Evolutionary conservation across 1,140 invertebrate species (phyloP).

Genomic region (Cherax quadricarinatus): DNA sequence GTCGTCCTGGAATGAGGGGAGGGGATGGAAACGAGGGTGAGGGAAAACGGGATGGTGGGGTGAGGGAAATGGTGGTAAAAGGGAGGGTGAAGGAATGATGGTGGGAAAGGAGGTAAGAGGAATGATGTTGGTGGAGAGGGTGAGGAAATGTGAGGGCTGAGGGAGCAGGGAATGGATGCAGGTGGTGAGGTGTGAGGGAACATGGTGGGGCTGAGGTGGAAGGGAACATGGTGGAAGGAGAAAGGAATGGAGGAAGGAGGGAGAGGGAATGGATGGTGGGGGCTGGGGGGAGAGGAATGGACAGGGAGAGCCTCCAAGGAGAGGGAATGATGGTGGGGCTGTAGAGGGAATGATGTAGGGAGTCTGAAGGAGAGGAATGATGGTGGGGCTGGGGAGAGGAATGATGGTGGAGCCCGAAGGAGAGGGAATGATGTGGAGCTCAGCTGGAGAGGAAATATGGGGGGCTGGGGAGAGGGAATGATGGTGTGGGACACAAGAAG

Average conservation of each 20-base stretch:
- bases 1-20: too few species aligned
- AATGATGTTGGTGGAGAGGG: not conserved
- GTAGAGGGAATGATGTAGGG: too few species aligned
- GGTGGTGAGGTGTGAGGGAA: not conserved
- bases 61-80: too few species aligned
- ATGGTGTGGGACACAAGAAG: not conserved
- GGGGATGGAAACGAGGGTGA: too few species aligned
- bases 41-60: too few species aligned
- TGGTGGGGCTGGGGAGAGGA: not conserved
- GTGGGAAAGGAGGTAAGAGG: not conserved
- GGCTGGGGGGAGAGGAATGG: too few species aligned
- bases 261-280: not conserved
- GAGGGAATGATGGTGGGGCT: not conserved
- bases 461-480: not conserved
- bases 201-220: not conserved
- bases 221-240: too few species aligned
- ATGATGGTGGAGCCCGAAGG: not conserved
- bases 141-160: not conserved
- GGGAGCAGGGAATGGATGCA: not conserved
- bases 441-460: too few species aligned
- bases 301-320: too few species aligned
- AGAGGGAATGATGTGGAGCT: not conserved
- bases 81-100: not conserved
- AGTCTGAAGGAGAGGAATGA: not conserved
- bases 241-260: not conserved